Percentiles rank a stretch among this genome's conserved stretches.
Evolutionary conservation across 1,140 invertebrate genomes (phyloP).

Genomic region (Proales similis): DNA sequence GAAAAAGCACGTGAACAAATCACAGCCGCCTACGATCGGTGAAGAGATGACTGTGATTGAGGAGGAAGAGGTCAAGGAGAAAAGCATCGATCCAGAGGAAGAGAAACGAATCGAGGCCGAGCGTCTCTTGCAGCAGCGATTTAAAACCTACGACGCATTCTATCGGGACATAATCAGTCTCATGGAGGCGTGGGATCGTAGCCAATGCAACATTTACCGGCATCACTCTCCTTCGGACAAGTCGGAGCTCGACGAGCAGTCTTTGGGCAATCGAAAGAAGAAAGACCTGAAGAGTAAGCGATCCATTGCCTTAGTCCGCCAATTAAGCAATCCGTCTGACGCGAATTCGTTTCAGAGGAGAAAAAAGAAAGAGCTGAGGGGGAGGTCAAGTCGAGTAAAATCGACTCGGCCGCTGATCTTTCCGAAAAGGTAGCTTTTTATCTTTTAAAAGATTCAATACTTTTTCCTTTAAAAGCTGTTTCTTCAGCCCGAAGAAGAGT

Average conservation of each 20-base stretch:
- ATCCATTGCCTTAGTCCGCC: not conserved
- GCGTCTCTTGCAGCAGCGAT: conserved; percentile 41
- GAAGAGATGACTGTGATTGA: conserved; percentile 27
- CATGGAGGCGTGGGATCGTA: conserved; percentile 50
- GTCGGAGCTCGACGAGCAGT: conserved; percentile 33
- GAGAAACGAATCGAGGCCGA: conserved; percentile 39
- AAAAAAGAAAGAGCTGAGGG: not conserved
- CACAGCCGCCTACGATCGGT: conserved; percentile 4
- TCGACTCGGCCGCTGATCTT: no score
- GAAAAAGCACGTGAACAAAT: conserved; percentile 11
- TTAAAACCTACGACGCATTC: conserved; percentile 49
- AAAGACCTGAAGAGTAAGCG: conserved; percentile 33
- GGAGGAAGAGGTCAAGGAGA: conserved; percentile 40
- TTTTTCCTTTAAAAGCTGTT: no score
- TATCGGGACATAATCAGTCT: conserved; percentile 49
- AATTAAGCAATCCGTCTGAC: no score
- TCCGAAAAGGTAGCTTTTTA: no score
- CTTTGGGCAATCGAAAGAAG: conserved; percentile 43
- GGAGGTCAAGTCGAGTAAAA: no score
- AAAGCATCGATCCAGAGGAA: conserved; percentile 42
- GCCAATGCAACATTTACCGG: conserved; percentile 39
- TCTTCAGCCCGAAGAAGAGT: conserved; percentile 11
- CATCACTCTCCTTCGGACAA: conserved; percentile 30
- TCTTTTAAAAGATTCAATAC: not conserved
- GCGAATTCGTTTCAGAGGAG: not conserved